Base-by-base conservation (phyloP, 2,113 vertebrate species). In the Protomyctophum bolini region DNA sequence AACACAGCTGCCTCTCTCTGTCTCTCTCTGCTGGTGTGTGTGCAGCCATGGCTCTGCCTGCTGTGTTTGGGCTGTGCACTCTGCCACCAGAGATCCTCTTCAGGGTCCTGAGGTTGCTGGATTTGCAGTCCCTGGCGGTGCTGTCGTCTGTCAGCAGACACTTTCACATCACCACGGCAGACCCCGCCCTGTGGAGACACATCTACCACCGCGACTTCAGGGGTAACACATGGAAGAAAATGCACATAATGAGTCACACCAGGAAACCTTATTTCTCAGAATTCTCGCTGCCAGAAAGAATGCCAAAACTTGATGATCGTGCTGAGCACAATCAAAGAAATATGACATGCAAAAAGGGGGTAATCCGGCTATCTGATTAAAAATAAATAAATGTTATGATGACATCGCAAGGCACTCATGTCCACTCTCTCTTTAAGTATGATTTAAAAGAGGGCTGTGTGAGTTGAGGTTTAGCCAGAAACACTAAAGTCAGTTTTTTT, bases 61-160 rank as follows among this genome's bases (percentile, higher is more conserved):
- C 94, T 75, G 94, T 92, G 0, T 99, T 99, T 75, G 98, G 98
- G 0, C 86, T 98, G 66, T 74, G 94, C 0, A 95, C 93, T 10
- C 94, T 98, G 46, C 98, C 98, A 0, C 84, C 95, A 5, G 98
- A 99, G 87, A 92, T 99, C 33, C 93, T 97, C 58, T 92, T 99
- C 33, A 85, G 96, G 1, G 92, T 99, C 64, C 89, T 98, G 58
- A 87, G 98, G 0, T 94, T 98, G 33, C 80, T 99, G 86, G 96
- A 98, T 12, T 87, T 95, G 0, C 70, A 58, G 7, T 95, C 97
- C 0, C 83, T 99, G 62, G 69, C 96, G 6, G 85, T 92, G 6
- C 87, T 98, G 7, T 96, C 97, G 0, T 83, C 92, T 0, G 94
- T 94, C 80, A 96, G 94, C 81, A 91, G 70, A 11, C 93, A 93